Evolutionary conservation across 2,888 invertebrate species (phyloP).

Genomic region (Dysmachus trigonus): DNA sequence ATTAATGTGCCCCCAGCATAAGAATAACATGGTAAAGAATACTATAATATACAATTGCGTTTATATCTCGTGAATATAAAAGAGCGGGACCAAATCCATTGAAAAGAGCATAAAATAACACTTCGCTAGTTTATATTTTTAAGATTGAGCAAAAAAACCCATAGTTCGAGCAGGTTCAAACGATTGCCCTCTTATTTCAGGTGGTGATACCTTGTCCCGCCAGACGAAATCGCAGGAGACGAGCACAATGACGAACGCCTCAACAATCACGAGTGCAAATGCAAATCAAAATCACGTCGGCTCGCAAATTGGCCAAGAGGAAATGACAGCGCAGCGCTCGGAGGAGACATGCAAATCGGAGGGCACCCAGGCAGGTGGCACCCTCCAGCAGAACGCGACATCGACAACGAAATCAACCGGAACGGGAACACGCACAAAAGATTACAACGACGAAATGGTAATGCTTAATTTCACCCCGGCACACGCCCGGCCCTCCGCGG

Average conservation of each 20-base stretch:
- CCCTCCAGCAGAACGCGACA: conserved; percentile 68
- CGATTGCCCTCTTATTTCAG: neutral
- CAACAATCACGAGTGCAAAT: conserved; percentile 71
- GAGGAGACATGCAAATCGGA: conserved; percentile 77
- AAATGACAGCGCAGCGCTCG: conserved; percentile 67
- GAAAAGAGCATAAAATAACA: no score
- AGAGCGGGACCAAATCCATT: no score
- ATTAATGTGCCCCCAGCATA: no score
- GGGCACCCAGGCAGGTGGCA: conserved; percentile 84
- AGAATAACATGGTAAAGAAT: no score
- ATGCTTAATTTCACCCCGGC: conserved; percentile 48
- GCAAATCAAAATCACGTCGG: conserved; percentile 77
- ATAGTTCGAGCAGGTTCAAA: neutral
- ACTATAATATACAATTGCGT: no score
- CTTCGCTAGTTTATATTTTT: no score
- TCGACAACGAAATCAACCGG: conserved; percentile 72
- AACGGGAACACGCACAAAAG: conserved; percentile 70
- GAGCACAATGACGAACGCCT: conserved; percentile 73
- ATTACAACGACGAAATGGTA: conserved; percentile 76
- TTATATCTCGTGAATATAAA: no score
- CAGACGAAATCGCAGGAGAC: conserved; percentile 79
- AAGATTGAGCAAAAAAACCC: no score
- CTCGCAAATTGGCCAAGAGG: conserved; percentile 67
- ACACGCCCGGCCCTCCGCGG: neutral
- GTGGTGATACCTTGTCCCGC: conserved; percentile 67